Evolutionary conservation across 2,113 vertebrate genomes (phyloP).

Genomic region (Megaceryle torquata): DNA sequence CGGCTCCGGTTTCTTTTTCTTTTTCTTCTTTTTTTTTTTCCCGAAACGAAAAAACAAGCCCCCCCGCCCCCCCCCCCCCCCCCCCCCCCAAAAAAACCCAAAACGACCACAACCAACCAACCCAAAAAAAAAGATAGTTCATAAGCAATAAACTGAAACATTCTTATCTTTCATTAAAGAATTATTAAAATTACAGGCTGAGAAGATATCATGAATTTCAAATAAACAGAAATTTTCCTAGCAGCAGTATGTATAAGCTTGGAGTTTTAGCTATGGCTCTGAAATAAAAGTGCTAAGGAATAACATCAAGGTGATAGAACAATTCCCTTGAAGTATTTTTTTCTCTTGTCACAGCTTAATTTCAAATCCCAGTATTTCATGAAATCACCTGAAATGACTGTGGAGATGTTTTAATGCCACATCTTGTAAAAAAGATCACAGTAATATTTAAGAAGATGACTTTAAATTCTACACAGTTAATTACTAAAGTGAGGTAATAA

Average conservation of each 20-base stretch:
- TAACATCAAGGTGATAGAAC: not conserved
- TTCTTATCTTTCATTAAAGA: not conserved
- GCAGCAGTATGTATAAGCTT: not conserved
- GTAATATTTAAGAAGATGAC: not conserved
- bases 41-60: no score
- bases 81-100: no score
- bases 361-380: not conserved
- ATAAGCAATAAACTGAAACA: not conserved
- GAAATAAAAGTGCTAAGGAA: not conserved
- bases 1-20: no score
- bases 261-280: not conserved
- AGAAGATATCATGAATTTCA: not conserved
- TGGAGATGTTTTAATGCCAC: not conserved
- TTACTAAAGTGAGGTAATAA: not conserved
- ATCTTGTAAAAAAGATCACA: not conserved
- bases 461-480: not conserved
- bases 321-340: not conserved
- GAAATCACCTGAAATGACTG: not conserved
- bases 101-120: no score
- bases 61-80: no score
- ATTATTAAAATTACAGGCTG: not conserved
- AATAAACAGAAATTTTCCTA: not conserved
- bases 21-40: not conserved
- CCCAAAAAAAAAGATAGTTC: not conserved
- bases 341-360: not conserved